Evolutionary conservation across 2,113 vertebrate species (phyloP).

Genomic region (Atlantisia rogersi): DNA sequence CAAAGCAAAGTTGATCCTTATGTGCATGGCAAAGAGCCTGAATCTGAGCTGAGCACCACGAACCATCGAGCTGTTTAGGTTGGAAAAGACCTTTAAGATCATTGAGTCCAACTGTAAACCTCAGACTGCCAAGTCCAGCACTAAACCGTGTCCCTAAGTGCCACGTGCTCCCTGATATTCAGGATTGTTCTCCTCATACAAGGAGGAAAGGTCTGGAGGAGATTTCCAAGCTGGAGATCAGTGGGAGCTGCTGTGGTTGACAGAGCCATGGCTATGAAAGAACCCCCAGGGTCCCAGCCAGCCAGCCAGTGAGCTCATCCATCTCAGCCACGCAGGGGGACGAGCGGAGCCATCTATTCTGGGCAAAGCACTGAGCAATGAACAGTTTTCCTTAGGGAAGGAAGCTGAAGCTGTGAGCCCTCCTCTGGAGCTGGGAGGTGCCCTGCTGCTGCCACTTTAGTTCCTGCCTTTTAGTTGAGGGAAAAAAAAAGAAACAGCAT

Average conservation of each 20-base stretch:
- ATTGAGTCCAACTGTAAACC: background rate
- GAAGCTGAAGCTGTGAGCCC: background rate
- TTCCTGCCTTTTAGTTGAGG: background rate
- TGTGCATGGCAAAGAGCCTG: background rate
- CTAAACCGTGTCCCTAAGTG: background rate
- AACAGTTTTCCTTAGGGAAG: background rate
- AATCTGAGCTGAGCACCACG: background rate
- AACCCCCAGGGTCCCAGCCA: background rate
- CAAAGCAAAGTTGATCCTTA: background rate
- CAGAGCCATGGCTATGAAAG: background rate
- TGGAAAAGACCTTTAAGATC: background rate
- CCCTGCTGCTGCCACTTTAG: background rate
- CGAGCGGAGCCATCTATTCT: background rate
- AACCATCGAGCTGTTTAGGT: no score
- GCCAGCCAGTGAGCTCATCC: fast-evolving
- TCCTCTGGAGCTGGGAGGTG: background rate
- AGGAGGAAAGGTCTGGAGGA: background rate
- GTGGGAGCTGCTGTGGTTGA: background rate
- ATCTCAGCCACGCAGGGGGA: background rate
- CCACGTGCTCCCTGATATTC: background rate
- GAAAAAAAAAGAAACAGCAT: fast-evolving
- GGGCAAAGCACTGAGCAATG: background rate
- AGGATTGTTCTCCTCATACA: background rate
- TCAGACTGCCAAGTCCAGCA: no score
- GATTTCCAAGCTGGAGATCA: background rate